Evolutionary conservation across 2,888 invertebrate species (phyloP).

Genomic region (Papilio protenor): DNA sequence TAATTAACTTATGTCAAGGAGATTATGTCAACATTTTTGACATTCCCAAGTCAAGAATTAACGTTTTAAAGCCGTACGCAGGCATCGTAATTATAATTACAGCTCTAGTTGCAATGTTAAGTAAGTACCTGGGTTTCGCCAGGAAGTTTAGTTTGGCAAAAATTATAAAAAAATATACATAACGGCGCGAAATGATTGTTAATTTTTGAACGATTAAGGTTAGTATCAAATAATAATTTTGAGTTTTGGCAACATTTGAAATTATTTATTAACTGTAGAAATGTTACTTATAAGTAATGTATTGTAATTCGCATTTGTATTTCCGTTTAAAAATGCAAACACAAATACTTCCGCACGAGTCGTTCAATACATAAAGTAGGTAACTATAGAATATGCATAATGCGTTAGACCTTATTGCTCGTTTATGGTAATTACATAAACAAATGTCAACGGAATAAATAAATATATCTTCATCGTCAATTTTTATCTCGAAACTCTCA

Average conservation of each 20-base stretch:
- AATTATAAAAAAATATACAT: too few relatives aligned
- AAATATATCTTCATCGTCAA: neutral
- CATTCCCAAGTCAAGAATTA: constrained; percentile 17
- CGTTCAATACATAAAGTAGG: neutral
- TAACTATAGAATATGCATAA: constrained; percentile 2
- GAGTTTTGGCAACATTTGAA: too few relatives aligned
- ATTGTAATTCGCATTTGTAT: neutral
- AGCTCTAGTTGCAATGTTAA: neutral
- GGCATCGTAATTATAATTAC: constrained; percentile 19
- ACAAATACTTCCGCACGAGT: neutral
- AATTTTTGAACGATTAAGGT: too few relatives aligned
- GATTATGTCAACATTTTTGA: constrained; percentile 36
- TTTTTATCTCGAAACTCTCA: too few relatives aligned
- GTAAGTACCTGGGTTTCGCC: too few relatives aligned
- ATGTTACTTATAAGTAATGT: too few relatives aligned
- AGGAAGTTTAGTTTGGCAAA: too few relatives aligned
- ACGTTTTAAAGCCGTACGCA: constrained; percentile 10
- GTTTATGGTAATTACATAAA: neutral
- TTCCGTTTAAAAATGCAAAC: neutral
- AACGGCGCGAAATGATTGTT: too few relatives aligned
- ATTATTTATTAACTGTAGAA: too few relatives aligned
- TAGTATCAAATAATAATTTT: too few relatives aligned
- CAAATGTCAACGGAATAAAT: neutral
- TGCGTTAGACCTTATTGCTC: neutral
- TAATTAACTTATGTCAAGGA: constrained; percentile 35